Conservation (phyloP, 1,140 invertebrate species). For the Sycophila sp. region DNA sequence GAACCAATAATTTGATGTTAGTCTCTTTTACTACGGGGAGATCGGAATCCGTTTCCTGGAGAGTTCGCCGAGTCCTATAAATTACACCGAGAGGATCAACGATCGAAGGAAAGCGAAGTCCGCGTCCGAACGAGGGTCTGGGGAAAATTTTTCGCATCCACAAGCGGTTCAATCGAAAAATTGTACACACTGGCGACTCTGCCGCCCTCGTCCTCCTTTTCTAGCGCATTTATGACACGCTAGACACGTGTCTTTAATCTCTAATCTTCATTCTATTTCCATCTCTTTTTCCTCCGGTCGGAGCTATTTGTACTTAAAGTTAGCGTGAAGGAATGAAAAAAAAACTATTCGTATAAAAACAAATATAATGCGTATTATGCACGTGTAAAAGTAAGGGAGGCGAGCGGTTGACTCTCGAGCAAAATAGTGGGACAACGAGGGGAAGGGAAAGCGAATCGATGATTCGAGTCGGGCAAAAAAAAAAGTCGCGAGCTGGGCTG, state of each 20-base stretch:
- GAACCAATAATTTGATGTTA: too few species aligned
- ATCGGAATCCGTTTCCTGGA: too few species aligned
- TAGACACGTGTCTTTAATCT: background rate
- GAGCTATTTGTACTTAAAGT: conserved; percentile 27
- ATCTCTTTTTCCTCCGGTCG: conserved; percentile 5
- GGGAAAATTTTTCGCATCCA: too few species aligned
- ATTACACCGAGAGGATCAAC: too few species aligned
- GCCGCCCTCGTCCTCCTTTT: conserved; percentile 17
- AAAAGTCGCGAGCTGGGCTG: too few species aligned
- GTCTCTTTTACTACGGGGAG: too few species aligned
- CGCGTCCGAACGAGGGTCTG: too few species aligned
- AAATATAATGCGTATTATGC: background rate
- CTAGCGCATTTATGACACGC: background rate
- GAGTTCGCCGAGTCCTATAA: too few species aligned
- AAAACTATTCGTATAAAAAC: background rate
- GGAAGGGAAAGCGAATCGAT: background rate
- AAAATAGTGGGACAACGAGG: too few species aligned
- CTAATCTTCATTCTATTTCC: conserved; percentile 14
- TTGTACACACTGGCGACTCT: background rate
- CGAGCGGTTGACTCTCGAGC: too few species aligned
- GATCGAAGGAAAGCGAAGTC: background rate
- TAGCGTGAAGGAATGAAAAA: conserved; percentile 4
- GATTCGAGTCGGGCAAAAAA: too few species aligned
- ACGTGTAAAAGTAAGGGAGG: background rate
- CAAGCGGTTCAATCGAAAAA: too few species aligned